phyloP scores from a whole-genome alignment of 2,888 invertebrate genomes.

The Acrobasis suavella region DNA sequence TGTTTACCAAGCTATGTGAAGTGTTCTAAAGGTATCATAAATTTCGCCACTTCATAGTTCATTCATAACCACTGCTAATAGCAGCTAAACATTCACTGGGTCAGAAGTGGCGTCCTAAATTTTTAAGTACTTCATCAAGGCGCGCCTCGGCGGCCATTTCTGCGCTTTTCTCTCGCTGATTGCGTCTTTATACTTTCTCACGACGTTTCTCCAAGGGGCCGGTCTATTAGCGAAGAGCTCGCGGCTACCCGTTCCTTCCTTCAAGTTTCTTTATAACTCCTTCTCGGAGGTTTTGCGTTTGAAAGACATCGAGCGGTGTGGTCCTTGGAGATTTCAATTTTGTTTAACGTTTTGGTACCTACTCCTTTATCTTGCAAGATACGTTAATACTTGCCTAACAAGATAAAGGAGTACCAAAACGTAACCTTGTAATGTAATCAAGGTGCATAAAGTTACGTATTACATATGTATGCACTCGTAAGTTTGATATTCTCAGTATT shows the following conservation, averaged over 20 bases:
- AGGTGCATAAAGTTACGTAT: too few relatives aligned
- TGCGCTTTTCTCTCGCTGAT: slow-evolving; percentile 74
- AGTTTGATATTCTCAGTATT: too few relatives aligned
- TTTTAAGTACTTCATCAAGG: slow-evolving; percentile 75
- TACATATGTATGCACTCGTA: too few relatives aligned
- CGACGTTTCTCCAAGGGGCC: slow-evolving; percentile 55
- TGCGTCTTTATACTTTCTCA: slow-evolving; percentile 77
- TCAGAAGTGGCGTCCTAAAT: slow-evolving; percentile 73
- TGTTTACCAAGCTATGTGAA: not conserved
- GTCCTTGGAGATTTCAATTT: too few relatives aligned
- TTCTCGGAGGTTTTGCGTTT: too few relatives aligned
- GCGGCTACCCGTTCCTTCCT: slow-evolving; percentile 44
- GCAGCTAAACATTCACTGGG: slow-evolving; percentile 54
- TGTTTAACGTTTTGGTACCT: too few relatives aligned
- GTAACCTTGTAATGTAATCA: too few relatives aligned
- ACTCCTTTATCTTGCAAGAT: too few relatives aligned
- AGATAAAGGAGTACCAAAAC: too few relatives aligned
- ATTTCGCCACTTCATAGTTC: not conserved
- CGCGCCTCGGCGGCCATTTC: slow-evolving; percentile 46
- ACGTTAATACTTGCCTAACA: too few relatives aligned
- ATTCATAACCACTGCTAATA: slow-evolving; percentile 37
- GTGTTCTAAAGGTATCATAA: not conserved
- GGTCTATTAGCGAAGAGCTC: slow-evolving; percentile 52
- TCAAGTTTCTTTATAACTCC: not conserved
- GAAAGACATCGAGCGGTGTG: too few relatives aligned